Evolutionary conservation across 2,113 vertebrate species (phyloP), one percentile per base, ranked within the genome.

Genomic region (Chionomys nivalis): DNA sequence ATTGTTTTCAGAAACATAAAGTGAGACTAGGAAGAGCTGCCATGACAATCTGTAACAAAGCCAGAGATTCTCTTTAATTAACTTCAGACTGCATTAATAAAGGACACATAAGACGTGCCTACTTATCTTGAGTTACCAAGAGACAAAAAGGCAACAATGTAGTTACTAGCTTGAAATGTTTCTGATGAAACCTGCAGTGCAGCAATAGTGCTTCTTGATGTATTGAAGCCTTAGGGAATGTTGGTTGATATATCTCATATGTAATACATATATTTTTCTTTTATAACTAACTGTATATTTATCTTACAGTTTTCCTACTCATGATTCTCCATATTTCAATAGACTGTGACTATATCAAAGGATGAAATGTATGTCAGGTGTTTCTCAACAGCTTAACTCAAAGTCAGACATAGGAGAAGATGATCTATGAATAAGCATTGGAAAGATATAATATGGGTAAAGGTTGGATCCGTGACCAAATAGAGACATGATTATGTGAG

Each of bases 1-100:
- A 91, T 79, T 90, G 90, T 90, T 95, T 79, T 42, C 39, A 77
- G n/a, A 73, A 79, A 26, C 95, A 77, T 1, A 65, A 21, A 95
- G 90, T 78, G 73, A 89, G 39, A 8, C 63, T 93, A 72, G 97
- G 28, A 92, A 65, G 23, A 88, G 39, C 33, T 78, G 17, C 75
- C 90, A 28, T 81, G 70, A 88, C 87, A 79, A 81, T 33, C 5
- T 86, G 68, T 21, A 77, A 2, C 4, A 76, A 93, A 73, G 16
- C 73, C 47, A 94, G 23, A 0, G 76, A 44, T 90, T 94, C 5
- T 39, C 14, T 85, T 87, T 66, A 75, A 86, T 83, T 73, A 86
- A 93, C 23, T 76, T 95, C 33, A 93, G 24, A 75, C 28, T 90
- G 0, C 26, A 90, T 85, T 76, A 83, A 47, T 26, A 87, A 92